Conservation (phyloP, 2,113 vertebrate species). For the Ochotona princeps region DNA sequence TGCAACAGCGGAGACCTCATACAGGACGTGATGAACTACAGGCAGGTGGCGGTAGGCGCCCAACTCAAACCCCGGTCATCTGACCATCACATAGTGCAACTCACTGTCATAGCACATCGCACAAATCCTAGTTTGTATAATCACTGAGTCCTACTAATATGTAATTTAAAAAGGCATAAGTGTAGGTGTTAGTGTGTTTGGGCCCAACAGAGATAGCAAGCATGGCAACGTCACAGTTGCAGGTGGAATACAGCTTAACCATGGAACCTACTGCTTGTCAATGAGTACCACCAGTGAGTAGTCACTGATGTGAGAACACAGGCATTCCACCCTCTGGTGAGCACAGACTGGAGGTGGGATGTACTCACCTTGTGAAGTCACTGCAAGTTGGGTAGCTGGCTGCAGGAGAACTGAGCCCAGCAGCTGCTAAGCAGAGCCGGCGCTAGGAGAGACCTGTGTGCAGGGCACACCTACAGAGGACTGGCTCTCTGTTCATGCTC, state of each 20-base stretch:
- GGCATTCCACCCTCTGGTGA: neutral
- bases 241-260: fast-evolving
- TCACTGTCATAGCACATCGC: too few relatives aligned
- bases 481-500: too few relatives aligned
- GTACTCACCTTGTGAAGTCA: fast-evolving
- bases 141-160: too few relatives aligned
- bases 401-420: neutral
- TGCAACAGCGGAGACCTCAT: neutral
- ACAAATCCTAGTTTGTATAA: too few relatives aligned
- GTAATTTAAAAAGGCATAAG: neutral
- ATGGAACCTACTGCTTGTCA: neutral
- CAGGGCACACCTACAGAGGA: fast-evolving
- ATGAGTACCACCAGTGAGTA: neutral
- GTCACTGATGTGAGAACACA: neutral
- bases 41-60: too few relatives aligned
- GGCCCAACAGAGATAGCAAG: neutral
- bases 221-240: neutral
- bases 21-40: too few relatives aligned
- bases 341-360: neutral
- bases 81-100: too few relatives aligned
- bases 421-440: neutral
- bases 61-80: too few relatives aligned
- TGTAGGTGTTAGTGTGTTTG: fast-evolving
- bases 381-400: fast-evolving
- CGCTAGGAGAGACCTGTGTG: fast-evolving